Percentiles rank a stretch among this genome's conserved stretches.
These are phyloP conservation scores for Cyprinodon tularosa DNA, from an alignment of 2,113 vertebrate species.

Conservation along the genomic window DNA sequence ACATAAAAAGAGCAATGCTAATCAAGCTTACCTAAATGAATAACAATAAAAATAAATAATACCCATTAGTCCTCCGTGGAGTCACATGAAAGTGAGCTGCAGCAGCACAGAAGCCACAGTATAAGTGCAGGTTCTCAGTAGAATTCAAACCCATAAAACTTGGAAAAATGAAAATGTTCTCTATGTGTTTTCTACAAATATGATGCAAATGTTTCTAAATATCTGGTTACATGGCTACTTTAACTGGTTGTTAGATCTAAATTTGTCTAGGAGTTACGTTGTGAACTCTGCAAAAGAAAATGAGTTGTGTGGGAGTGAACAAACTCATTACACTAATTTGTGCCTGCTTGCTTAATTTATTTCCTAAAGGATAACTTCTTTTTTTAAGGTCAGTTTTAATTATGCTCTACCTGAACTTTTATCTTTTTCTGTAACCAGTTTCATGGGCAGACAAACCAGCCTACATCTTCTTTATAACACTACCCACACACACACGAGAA, in stretches of 20 bases:
- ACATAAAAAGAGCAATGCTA: too few relatives aligned
- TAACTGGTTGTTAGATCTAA: constrained; percentile 3
- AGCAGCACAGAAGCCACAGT: too few relatives aligned
- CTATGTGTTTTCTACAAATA: neutral
- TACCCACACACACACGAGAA: constrained; percentile 70
- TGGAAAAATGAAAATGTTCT: neutral
- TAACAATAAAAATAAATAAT: too few relatives aligned
- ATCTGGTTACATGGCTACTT: neutral
- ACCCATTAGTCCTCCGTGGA: too few relatives aligned
- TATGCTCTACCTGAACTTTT: constrained; percentile 5
- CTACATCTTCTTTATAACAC: constrained; percentile 60
- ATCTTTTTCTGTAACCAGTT: constrained; percentile 16
- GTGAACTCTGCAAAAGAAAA: constrained; percentile 15
- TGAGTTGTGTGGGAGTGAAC: constrained; percentile 20
- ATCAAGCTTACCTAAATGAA: too few relatives aligned
- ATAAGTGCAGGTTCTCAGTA: neutral
- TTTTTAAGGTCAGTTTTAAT: constrained; percentile 1
- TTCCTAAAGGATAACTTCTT: neutral
- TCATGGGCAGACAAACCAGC: constrained; percentile 10
- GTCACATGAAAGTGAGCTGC: too few relatives aligned
- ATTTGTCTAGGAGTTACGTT: constrained; percentile 5
- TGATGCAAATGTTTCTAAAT: neutral
- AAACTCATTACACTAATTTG: constrained; percentile 17
- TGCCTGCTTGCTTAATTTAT: neutral
- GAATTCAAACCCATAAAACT: neutral